Conservation (phyloP, 1,140 invertebrate species). For the Solen grandis region DNA sequence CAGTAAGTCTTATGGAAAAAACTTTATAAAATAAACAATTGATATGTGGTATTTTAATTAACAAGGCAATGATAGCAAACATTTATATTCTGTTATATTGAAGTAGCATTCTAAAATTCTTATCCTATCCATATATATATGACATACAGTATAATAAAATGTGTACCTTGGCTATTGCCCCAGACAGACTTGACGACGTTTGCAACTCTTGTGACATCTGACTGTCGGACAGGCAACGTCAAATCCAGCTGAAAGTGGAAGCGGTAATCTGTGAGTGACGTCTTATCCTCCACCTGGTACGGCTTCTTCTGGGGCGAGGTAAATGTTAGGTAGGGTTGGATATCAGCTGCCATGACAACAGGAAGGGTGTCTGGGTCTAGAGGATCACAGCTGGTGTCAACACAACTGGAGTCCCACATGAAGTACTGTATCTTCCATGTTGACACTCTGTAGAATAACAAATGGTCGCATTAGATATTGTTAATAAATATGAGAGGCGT, state of each 20-base stretch:
- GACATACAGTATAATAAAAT: too few species aligned
- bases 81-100: not conserved
- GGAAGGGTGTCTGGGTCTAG: slow-evolving; percentile 46
- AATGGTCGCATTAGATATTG: too few species aligned
- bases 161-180: not conserved
- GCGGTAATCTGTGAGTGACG: slow-evolving; percentile 11
- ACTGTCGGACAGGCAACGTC: not conserved
- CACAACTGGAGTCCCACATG: slow-evolving; percentile 32
- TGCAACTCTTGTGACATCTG: slow-evolving; percentile 19
- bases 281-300: slow-evolving; percentile 6
- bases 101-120: not conserved
- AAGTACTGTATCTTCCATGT: slow-evolving; percentile 28
- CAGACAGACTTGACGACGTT: slow-evolving; percentile 8
- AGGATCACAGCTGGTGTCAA: slow-evolving; percentile 1
- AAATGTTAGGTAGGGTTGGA: slow-evolving; percentile 7
- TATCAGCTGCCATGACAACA: slow-evolving; percentile 2
- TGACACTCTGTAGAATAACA: slow-evolving; percentile 19
- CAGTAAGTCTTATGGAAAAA: too few species aligned
- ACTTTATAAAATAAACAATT: too few species aligned
- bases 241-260: slow-evolving; percentile 41
- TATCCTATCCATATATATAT: not conserved
- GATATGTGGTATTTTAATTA: too few species aligned
- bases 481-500: too few species aligned
- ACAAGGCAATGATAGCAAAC: too few species aligned
- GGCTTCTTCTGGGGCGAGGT: slow-evolving; percentile 6